Percentiles rank a stretch among this genome's conserved stretches.
Conservation (phyloP, 2,113 vertebrate species). For the Thamnaconus septentrionalis region DNA sequence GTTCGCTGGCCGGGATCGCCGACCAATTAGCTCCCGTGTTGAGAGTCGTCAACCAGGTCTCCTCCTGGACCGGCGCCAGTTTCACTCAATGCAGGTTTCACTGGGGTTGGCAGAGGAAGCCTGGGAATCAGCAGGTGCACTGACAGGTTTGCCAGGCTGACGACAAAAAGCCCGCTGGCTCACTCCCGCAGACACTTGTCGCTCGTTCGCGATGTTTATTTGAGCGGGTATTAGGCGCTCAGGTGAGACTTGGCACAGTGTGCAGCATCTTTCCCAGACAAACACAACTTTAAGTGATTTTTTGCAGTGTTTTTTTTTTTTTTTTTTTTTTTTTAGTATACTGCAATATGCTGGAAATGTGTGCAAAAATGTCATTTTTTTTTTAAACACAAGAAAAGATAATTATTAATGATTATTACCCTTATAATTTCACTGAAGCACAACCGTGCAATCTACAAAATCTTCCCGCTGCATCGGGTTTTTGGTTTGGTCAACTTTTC, state of each 20-base stretch:
- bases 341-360: too few relatives aligned
- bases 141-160: constrained; percentile 51
- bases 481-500: too few relatives aligned
- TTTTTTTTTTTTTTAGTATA: background rate
- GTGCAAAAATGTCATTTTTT: too few relatives aligned
- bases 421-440: too few relatives aligned
- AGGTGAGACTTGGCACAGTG: constrained; percentile 23
- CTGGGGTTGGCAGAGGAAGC: constrained; percentile 63
- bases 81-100: constrained; percentile 74
- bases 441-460: too few relatives aligned
- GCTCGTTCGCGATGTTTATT: constrained; percentile 48
- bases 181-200: constrained; percentile 20
- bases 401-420: too few relatives aligned
- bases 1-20: background rate
- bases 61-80: constrained; percentile 75
- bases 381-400: too few relatives aligned
- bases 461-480: too few relatives aligned
- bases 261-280: constrained; percentile 7
- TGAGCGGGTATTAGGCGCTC: constrained; percentile 47
- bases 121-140: constrained; percentile 74
- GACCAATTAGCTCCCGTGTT: constrained; percentile 33
- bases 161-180: constrained; percentile 45
- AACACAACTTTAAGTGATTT: background rate
- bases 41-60: constrained; percentile 61
- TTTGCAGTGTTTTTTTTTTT: constrained; percentile 1